Evolutionary conservation across 1,140 invertebrate genomes (phyloP).

Genomic region (Nilaparvata lugens): DNA sequence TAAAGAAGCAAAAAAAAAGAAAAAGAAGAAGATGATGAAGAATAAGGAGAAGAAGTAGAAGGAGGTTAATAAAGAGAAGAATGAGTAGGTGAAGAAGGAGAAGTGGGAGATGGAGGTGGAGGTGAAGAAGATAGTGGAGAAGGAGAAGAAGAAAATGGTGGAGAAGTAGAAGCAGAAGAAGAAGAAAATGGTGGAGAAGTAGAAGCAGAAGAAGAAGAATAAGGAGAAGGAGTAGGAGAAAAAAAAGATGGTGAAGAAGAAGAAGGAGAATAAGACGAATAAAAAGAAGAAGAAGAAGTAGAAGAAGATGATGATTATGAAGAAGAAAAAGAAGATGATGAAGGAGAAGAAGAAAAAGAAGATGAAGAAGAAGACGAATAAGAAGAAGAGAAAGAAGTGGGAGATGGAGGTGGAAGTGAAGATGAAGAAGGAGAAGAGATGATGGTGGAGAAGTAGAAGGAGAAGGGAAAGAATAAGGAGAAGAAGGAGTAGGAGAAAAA

Average conservation of each 20-base stretch:
- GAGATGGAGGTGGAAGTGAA: too few species aligned
- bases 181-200: conserved; percentile 1
- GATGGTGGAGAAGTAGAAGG: conserved; percentile 6
- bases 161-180: neutral
- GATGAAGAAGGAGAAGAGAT: conserved; percentile 11
- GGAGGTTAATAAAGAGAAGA: neutral
- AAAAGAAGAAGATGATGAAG: neutral
- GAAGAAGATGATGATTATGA: too few species aligned
- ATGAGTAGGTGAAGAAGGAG: neutral
- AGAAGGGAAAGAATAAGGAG: conserved; percentile 4
- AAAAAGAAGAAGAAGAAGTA: neutral
- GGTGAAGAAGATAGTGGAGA: neutral
- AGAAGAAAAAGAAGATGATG: neutral
- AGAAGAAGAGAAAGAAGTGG: neutral
- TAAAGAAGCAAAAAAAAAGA: neutral
- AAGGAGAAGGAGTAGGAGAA: conserved; percentile 9
- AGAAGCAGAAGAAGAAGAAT: neutral
- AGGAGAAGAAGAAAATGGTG: conserved; percentile 5
- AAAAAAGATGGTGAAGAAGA: neutral
- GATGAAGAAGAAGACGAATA: conserved; percentile 1
- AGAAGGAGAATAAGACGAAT: neutral
- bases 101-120: neutral
- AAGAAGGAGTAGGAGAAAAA: neutral
- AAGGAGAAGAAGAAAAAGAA: neutral
- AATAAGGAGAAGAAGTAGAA: neutral